Base-by-base conservation (phyloP, 2,888 invertebrate genomes). In the Andricus curvator region DNA sequence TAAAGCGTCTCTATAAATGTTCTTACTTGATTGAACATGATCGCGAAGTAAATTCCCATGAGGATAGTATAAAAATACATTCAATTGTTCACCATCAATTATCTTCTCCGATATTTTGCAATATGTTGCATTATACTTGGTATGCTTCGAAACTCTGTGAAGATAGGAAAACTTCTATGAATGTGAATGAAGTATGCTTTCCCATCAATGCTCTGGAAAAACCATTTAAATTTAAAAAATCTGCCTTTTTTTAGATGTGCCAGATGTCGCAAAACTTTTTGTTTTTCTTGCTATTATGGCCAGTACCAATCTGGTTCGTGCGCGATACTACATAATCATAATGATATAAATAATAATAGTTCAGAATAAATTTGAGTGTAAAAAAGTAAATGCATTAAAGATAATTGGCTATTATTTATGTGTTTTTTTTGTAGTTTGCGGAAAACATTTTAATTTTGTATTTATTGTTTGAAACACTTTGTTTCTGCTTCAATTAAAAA, bases 121-220 rank as follows among this genome's bases (percentile, higher is more conserved):
- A 44, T 9, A 77, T 80, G 65, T 41, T 80, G 17, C 15, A 77
- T 44, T 80, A 80, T 56, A 77, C 80, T n/a, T 80, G 80, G 80
- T 80, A 56, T 77, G 77, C 67, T 17, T 65, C 51, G 0, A 51
- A 80, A 56, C n/a, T 80, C 4, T 65, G n/a, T 22, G 25, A 48
- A 13, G 20, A 64, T 44, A 33, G 80, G 13, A n/a, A 76, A 13
- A 17, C 67, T 33, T 80, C 66, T 33, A 4, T 25, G 48, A 80
- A 80, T 56, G 66, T 80, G 8, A 67, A 77, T 13, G 60, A 65
- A 22, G 66, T 77, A 8, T 80, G 66, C 25, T 25, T 25, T 25
- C 25, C 66, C 77, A 66, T 60, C 77, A 51, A n/a, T 8, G 22
- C 2, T n/a, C 15, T 44, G 48, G 66, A 66, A 62, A 48, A 37